Percentiles rank a stretch among this genome's conserved stretches.
Conservation (phyloP, 2,113 vertebrate genomes). For the Sprattus sprattus region DNA sequence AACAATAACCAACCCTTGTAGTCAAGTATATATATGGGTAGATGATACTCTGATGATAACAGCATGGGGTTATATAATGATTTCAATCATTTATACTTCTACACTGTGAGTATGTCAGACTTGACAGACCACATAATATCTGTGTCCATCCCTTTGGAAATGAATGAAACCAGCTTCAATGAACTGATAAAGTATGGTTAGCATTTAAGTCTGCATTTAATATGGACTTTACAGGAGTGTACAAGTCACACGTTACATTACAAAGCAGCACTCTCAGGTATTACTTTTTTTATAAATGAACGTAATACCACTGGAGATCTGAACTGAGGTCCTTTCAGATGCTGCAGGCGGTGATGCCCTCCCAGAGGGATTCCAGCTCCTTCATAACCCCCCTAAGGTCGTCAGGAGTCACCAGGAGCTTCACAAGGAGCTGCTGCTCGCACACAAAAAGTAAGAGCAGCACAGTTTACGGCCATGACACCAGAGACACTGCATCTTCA, state of each 20-base stretch:
- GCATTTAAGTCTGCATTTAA: background rate
- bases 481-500: background rate
- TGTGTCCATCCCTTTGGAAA: background rate
- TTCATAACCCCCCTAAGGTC: slow-evolving; percentile 47
- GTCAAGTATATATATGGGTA: background rate
- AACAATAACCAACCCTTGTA: background rate
- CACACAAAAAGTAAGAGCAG: slow-evolving; percentile 67
- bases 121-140: background rate
- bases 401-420: slow-evolving; percentile 69
- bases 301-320: background rate
- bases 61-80: background rate
- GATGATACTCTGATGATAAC: background rate
- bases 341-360: background rate
- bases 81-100: background rate
- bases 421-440: slow-evolving; percentile 69
- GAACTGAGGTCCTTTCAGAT: slow-evolving; percentile 40
- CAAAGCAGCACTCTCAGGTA: background rate
- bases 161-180: too few relatives aligned
- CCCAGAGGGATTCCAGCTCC: slow-evolving; percentile 39
- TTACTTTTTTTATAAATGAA: background rate
- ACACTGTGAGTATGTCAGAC: background rate
- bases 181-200: background rate
- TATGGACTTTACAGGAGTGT: background rate
- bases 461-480: background rate
- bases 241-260: background rate